phyloP scores from a whole-genome alignment of 1,140 invertebrate species.

The Pseudomyrmex concolor region DNA sequence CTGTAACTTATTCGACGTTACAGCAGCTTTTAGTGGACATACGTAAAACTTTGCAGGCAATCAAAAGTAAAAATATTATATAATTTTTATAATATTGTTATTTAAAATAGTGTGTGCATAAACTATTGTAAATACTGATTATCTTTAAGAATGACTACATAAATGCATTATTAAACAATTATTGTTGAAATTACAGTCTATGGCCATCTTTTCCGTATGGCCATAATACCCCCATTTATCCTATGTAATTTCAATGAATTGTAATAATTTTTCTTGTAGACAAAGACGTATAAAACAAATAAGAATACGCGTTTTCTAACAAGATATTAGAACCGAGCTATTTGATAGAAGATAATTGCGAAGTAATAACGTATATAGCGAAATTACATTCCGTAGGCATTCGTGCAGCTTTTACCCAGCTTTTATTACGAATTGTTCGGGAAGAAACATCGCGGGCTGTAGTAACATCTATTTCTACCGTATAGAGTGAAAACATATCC shows the following conservation, averaged over 20 bases:
- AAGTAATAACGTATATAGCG: conserved; percentile 49
- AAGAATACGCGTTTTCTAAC: conserved; percentile 31
- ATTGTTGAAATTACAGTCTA: too few species aligned
- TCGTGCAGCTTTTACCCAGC: conserved; percentile 27
- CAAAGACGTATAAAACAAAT: conserved; percentile 46
- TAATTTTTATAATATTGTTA: too few species aligned
- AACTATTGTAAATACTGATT: too few species aligned
- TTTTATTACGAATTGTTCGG: conserved; percentile 50
- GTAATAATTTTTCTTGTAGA: conserved; percentile 23
- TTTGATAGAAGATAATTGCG: conserved; percentile 49
- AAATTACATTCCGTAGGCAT: conserved; percentile 42
- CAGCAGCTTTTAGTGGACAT: too few species aligned
- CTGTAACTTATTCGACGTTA: too few species aligned
- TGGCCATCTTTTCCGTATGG: too few species aligned
- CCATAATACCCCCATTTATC: too few species aligned
- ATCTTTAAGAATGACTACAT: too few species aligned
- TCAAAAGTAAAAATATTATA: too few species aligned
- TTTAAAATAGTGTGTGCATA: too few species aligned
- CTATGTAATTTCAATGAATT: conserved; percentile 40
- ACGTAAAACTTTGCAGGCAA: too few species aligned
- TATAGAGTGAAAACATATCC: conserved; percentile 18
- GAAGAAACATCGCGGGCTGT: conserved; percentile 34
- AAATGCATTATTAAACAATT: too few species aligned
- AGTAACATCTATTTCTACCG: conserved; percentile 47
- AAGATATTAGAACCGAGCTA: conserved; percentile 46